A percentile compares a stretch with the other conserved stretches of the same genome.
These are phyloP conservation scores for Batillaria attramentaria DNA, from an alignment of 1,140 invertebrate species.

Conservation along the genomic window DNA sequence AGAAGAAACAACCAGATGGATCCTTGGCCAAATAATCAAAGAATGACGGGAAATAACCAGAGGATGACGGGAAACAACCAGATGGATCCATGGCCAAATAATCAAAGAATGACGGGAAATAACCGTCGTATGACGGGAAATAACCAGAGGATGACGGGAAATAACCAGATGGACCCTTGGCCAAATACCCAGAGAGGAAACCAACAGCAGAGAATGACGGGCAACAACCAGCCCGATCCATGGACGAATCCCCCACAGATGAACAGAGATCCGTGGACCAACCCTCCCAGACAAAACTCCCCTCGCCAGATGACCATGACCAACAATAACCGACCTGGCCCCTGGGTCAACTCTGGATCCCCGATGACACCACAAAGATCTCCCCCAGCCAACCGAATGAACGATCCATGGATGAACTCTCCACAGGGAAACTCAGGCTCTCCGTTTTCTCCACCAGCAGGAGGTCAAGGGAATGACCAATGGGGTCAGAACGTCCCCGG, in stretches of 20 bases:
- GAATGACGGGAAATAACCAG: neutral
- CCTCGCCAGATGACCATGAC: neutral
- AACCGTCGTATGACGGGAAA: too few species aligned
- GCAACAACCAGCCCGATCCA: neutral
- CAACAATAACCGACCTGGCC: neutral
- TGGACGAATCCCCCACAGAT: neutral
- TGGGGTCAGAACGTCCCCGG: neutral
- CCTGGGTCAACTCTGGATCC: neutral
- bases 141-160: too few species aligned
- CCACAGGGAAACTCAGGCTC: neutral
- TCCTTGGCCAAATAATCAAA: neutral
- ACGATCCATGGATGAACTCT: neutral
- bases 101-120: neutral
- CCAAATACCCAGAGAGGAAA: neutral
- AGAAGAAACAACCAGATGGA: neutral
- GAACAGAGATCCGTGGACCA: neutral
- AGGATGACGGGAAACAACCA: neutral
- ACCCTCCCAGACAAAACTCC: too few species aligned
- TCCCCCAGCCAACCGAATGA: neutral
- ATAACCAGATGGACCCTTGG: neutral
- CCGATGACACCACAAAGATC: neutral
- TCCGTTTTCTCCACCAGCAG: neutral
- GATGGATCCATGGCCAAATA: neutral
- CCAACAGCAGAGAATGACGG: neutral
- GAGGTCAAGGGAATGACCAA: neutral